Evolutionary conservation across 2,888 invertebrate species (phyloP), one percentile per base, ranked within the genome.

Genomic region (Stegophylla sp.): DNA sequence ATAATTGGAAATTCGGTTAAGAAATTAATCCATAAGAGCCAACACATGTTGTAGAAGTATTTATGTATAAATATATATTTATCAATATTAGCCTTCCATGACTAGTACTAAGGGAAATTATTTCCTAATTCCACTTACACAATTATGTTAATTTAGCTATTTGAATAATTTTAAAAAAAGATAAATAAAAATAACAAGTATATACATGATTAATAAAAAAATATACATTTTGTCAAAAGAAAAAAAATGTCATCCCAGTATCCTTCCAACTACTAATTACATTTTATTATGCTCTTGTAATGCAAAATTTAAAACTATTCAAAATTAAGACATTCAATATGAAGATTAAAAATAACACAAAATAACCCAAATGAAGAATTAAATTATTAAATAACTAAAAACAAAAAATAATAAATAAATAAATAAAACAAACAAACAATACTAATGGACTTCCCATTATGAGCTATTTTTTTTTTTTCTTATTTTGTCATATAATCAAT

Each of bases 71-170:
- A 66, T 75, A 53, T 75, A 64, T 43, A 74, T 64, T 64, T 41
- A 64, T 53, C 26, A 76, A 66, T 66, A 69, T 79, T 71, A 61
- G 79, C 69, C 79, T 79, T 51, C 71, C 79, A 63, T 79, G 79
- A 79, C 79, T 79, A 79, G 79, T 34, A 79, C 79, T 79, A 79
- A 79, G 61, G 79, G 79, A 71, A 79, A 66, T 71, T n/a, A 45
- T 45, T 79, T 79, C 69, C 79, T 79, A 79, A 79, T 79, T 79
- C 79, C 79, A 79, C 79, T 79, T 79, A 61, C 61, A 71, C 67
- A 77, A 23, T 28, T 56, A 59, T 71, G 79, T 79, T 79, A 79
- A 79, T 79, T 79, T 71, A 67, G 34, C 79, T 79, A 77, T 59
- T 69, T 67, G 69, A 48, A 45, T 69, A 66, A 20, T 56, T 69